Evolutionary conservation across 2,888 invertebrate genomes (phyloP).

Genomic region (Dasysyrphus tricinctus): DNA sequence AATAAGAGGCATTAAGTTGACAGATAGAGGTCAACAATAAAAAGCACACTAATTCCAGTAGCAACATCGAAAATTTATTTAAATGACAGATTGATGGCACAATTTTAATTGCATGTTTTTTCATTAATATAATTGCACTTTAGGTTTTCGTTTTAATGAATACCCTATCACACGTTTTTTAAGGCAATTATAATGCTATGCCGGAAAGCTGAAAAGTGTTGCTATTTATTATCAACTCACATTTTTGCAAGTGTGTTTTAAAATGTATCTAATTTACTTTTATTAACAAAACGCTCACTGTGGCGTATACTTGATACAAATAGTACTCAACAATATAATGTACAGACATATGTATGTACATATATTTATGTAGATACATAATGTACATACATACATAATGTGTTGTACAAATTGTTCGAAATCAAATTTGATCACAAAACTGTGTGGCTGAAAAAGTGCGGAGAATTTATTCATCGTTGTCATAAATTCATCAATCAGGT

Average conservation of each 20-base stretch:
- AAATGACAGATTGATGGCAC: conserved; percentile 6
- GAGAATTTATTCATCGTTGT: neutral
- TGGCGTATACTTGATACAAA: conserved; percentile 6
- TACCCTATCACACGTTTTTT: neutral
- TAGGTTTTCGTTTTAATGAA: neutral
- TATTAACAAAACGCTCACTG: neutral
- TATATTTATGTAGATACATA: no score
- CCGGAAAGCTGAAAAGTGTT: neutral
- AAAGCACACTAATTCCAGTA: neutral
- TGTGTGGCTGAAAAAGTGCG: neutral
- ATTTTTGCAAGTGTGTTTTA: neutral
- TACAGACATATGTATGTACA: no score
- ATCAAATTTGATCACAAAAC: neutral
- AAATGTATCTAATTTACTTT: no score
- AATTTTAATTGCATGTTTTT: neutral
- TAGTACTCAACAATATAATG: no score
- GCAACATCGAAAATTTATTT: neutral
- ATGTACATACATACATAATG: no score
- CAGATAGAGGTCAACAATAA: conserved; percentile 27
- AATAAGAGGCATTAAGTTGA: conserved; percentile 13
- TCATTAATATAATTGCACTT: neutral
- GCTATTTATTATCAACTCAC: neutral
- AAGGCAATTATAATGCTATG: neutral
- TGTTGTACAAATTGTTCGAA: neutral
- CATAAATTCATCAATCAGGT: neutral